These are phyloP conservation scores for Netelia melanura DNA, from an alignment of 2,888 invertebrate species.

Conservation along the genomic window DNA sequence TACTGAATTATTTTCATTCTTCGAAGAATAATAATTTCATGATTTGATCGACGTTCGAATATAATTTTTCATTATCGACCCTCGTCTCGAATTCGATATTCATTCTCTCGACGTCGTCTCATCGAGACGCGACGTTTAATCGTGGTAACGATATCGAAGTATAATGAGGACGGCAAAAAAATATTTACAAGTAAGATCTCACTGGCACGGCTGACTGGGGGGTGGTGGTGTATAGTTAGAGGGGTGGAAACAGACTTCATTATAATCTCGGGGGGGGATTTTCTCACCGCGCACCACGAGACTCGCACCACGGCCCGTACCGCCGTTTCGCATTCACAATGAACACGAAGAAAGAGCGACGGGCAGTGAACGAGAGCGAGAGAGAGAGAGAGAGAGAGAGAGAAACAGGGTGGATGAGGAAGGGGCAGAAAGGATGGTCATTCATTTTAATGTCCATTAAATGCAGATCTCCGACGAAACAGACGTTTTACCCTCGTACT, in stretches of 20 bases:
- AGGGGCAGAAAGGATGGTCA: slow-evolving; percentile 76
- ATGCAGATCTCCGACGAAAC: slow-evolving; percentile 83
- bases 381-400: slow-evolving; percentile 3
- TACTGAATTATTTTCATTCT: too few species aligned
- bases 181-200: slow-evolving; percentile 84
- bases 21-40: neutral
- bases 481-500: slow-evolving; percentile 81
- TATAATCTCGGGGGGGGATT: slow-evolving; percentile 78
- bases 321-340: slow-evolving; percentile 82
- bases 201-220: slow-evolving; percentile 59
- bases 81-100: slow-evolving; percentile 23
- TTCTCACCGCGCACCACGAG: slow-evolving; percentile 74
- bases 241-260: slow-evolving; percentile 77
- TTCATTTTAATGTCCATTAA: slow-evolving; percentile 84
- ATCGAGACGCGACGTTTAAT: slow-evolving; percentile 74
- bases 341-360: slow-evolving; percentile 69
- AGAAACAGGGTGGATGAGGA: neutral
- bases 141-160: slow-evolving; percentile 80
- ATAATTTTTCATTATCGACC: slow-evolving; percentile 35
- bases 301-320: slow-evolving; percentile 60
- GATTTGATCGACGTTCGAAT: neutral
- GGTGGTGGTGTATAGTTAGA: slow-evolving; percentile 1
- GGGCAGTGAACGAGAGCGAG: slow-evolving; percentile 6
- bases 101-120: slow-evolving; percentile 34
- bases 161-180: slow-evolving; percentile 77